These are phyloP conservation scores for Spea bombifrons DNA, from an alignment of 2,113 vertebrate species.

Conservation along the genomic window DNA sequence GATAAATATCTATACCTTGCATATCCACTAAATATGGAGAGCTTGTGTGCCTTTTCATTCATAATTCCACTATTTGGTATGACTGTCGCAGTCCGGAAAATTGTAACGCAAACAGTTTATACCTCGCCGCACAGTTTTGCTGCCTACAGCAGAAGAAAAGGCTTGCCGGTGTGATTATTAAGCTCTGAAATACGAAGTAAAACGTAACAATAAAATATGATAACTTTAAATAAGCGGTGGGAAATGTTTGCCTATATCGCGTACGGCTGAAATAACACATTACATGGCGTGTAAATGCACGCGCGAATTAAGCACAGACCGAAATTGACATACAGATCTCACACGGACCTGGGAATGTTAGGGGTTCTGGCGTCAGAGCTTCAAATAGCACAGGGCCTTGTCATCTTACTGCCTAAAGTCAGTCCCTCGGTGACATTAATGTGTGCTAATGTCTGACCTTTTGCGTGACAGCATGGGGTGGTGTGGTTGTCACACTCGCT, in stretches of 20 bases:
- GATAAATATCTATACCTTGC: no score
- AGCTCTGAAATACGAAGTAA: no score
- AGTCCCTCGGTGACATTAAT: constrained; percentile 29
- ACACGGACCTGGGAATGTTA: neutral
- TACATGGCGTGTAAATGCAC: neutral
- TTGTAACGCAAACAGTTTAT: no score
- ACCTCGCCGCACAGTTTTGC: no score
- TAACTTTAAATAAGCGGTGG: no score
- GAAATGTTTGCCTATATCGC: neutral
- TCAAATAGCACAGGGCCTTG: constrained; percentile 10
- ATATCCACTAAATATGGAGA: no score
- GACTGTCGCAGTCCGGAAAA: no score
- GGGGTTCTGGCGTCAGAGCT: constrained; percentile 29
- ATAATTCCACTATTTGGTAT: no score
- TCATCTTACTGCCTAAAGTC: constrained; percentile 13
- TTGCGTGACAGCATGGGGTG: constrained; percentile 15
- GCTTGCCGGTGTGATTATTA: no score
- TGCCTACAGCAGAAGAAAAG: no score
- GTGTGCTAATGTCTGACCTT: constrained; percentile 44
- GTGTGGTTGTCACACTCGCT: constrained; percentile 29
- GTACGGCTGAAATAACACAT: neutral
- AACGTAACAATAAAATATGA: no score
- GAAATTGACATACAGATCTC: constrained; percentile 9
- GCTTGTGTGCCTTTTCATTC: no score
- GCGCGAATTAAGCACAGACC: neutral